Conservation (phyloP, 2,888 invertebrate genomes). For the Cerastoderma edule region DNA sequence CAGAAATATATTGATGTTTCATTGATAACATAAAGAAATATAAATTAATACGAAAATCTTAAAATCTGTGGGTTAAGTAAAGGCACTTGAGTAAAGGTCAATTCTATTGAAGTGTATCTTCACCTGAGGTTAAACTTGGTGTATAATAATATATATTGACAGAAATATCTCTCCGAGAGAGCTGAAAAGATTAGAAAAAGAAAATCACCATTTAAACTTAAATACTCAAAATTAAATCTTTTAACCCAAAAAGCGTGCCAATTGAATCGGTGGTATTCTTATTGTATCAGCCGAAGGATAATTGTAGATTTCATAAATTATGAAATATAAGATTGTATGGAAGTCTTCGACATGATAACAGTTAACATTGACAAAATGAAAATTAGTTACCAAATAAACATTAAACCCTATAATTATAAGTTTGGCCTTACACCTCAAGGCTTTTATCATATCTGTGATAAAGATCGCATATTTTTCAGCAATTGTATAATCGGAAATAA, state of each 20-base stretch:
- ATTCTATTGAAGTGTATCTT: too few relatives aligned
- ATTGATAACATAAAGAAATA: too few relatives aligned
- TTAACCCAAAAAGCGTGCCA: slow-evolving; percentile 58
- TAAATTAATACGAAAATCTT: too few relatives aligned
- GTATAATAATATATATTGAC: not conserved
- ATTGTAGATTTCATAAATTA: slow-evolving; percentile 59
- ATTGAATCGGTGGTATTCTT: slow-evolving; percentile 26
- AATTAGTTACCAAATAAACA: slow-evolving; percentile 26
- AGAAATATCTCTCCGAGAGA: not conserved
- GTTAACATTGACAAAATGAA: slow-evolving; percentile 24
- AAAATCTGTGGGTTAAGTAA: too few relatives aligned
- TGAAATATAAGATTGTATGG: slow-evolving; percentile 55
- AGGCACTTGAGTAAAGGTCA: too few relatives aligned
- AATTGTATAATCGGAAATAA: slow-evolving; percentile 23
- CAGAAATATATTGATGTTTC: too few relatives aligned
- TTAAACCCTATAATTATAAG: slow-evolving; percentile 25
- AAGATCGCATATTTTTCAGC: slow-evolving; percentile 19
- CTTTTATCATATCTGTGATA: slow-evolving; percentile 22
- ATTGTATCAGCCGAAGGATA: slow-evolving; percentile 42
- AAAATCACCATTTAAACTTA: slow-evolving; percentile 4
- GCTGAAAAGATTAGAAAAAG: not conserved
- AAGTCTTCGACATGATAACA: slow-evolving; percentile 10
- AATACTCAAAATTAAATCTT: slow-evolving; percentile 36
- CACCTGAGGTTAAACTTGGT: not conserved
- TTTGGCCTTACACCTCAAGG: slow-evolving; percentile 21